These are phyloP conservation scores for Saccostrea echinata DNA, from an alignment of 1,140 invertebrate genomes.

Conservation along the genomic window DNA sequence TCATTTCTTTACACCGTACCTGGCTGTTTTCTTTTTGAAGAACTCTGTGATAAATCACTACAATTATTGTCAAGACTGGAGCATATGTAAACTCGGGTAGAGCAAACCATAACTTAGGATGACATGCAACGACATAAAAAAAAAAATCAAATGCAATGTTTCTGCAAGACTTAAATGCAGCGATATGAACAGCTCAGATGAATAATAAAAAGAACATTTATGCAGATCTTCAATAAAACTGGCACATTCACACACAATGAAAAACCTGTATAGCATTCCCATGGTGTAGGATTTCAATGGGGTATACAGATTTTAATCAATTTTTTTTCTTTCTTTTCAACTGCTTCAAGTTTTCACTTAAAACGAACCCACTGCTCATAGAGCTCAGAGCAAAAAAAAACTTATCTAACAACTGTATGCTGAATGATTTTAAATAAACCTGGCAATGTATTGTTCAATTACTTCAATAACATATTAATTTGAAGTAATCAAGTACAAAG, in stretches of 20 bases:
- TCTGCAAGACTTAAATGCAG: neutral
- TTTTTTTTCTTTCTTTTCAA: conserved; percentile 22
- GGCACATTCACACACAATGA: neutral
- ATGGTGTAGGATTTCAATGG: conserved; percentile 6
- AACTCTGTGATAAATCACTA: conserved; percentile 15
- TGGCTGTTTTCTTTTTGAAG: conserved; percentile 7
- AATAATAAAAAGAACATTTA: conserved; percentile 21
- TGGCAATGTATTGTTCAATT: conserved; percentile 18
- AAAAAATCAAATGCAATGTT: neutral
- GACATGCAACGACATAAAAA: neutral
- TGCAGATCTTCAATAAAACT: neutral
- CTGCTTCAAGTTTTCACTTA: neutral
- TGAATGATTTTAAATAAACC: neutral
- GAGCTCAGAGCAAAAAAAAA: neutral
- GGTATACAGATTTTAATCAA: conserved; percentile 24
- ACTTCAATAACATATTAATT: conserved; percentile 36
- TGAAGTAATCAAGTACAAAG: conserved; percentile 10
- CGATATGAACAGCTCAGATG: conserved; percentile 2
- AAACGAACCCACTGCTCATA: neutral
- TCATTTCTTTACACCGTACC: neutral
- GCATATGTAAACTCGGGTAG: neutral
- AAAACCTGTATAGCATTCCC: neutral
- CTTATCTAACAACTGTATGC: neutral
- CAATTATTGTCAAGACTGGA: neutral
- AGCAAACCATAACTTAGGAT: neutral